Evolutionary conservation across 1,140 invertebrate species (phyloP).

Genomic region (Drosophila nigromelanica): DNA sequence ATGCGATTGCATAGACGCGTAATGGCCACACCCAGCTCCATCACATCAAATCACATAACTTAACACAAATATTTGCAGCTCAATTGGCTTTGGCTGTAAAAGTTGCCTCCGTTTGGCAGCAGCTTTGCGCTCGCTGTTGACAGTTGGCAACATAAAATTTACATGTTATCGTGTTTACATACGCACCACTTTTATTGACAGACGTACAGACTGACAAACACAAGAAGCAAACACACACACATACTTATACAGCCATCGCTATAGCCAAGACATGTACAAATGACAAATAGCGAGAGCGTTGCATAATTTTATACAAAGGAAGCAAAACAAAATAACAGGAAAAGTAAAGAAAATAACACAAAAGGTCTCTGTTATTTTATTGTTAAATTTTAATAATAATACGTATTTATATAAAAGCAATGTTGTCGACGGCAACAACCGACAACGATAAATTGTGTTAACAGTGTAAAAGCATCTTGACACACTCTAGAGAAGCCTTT

Average conservation of each 20-base stretch:
- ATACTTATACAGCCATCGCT: constrained; percentile 6
- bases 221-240: constrained; percentile 18
- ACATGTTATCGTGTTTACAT: constrained; percentile 66
- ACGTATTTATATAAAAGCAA: no score
- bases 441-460: no score
- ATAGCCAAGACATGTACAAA: constrained; percentile 4
- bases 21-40: constrained; percentile 52
- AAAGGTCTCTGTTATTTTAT: background rate
- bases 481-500: no score
- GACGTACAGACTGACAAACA: constrained; percentile 44
- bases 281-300: constrained; percentile 8
- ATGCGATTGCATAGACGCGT: constrained; percentile 20
- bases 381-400: no score
- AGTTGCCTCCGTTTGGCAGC: constrained; percentile 28
- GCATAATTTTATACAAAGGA: constrained; percentile 20
- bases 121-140: constrained; percentile 43
- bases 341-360: background rate
- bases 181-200: constrained; percentile 64
- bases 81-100: constrained; percentile 39
- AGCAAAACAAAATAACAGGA: background rate
- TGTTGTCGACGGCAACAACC: no score
- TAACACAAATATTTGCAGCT: constrained; percentile 59
- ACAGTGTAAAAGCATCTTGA: no score
- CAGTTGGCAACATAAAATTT: constrained; percentile 75
- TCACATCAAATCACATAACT: constrained; percentile 33